Conservation (phyloP, 2,113 vertebrate species). For the Brachyhypopomus occidentalis region DNA sequence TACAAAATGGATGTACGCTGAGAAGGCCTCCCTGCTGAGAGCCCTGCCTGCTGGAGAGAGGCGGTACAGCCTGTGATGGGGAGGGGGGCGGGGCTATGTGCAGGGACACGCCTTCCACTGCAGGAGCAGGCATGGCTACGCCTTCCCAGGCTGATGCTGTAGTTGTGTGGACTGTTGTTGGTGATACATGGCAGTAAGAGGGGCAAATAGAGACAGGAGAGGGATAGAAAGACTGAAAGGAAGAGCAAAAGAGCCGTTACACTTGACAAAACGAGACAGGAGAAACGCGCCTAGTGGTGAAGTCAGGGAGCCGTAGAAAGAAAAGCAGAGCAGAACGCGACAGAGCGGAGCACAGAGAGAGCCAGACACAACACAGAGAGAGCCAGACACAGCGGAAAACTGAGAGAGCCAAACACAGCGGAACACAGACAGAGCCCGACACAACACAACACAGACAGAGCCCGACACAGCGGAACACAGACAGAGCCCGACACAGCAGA, state of each 20-base stretch:
- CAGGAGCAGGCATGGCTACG: constrained; percentile 29
- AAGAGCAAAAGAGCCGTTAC: background rate
- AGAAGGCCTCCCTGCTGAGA: background rate
- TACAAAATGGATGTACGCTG: background rate
- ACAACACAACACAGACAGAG: no score
- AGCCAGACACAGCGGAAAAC: no score
- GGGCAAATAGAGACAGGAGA: background rate
- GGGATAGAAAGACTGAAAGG: constrained; percentile 5
- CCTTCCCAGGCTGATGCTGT: constrained; percentile 35
- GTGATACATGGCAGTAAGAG: background rate
- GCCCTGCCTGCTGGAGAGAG: background rate
- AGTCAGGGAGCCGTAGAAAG: background rate
- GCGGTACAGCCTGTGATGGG: no score
- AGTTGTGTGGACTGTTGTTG: constrained; percentile 23
- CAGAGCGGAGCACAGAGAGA: no score
- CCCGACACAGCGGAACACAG: background rate
- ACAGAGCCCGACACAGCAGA: constrained; percentile 25
- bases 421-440: no score
- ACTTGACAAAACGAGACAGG: background rate
- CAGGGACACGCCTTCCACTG: background rate
- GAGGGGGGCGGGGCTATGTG: no score
- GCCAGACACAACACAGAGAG: no score
- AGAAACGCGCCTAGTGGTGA: background rate
- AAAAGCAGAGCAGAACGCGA: background rate
- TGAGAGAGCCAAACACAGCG: no score